phyloP scores from a whole-genome alignment of 2,888 invertebrate species.

The Monoplex corrugatus region DNA sequence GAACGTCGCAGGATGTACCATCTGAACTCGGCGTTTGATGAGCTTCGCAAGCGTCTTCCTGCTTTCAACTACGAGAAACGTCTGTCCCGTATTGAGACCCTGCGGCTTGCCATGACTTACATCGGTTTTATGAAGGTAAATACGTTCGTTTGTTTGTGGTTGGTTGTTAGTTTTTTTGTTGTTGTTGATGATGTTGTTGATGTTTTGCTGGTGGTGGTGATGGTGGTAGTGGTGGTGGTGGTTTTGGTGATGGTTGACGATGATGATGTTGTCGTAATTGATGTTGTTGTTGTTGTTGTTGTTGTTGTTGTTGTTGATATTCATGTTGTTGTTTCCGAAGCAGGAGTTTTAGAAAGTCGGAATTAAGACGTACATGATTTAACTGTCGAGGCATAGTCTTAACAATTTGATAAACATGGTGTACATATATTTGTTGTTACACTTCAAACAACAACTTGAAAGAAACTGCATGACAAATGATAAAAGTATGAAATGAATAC shows the following conservation, averaged over 20 bases:
- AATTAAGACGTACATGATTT: too few species aligned
- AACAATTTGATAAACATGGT: too few species aligned
- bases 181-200: not conserved
- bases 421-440: too few species aligned
- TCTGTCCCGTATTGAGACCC: constrained; percentile 86
- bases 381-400: too few species aligned
- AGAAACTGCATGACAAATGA: too few species aligned
- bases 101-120: constrained; percentile 96
- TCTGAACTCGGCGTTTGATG: constrained; percentile 76
- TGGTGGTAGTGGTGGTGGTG: not conserved
- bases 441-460: too few species aligned
- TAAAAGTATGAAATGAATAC: too few species aligned
- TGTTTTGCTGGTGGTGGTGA: not conserved
- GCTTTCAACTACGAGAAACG: constrained; percentile 78
- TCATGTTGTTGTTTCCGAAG: too few species aligned
- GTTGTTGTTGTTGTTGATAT: too few species aligned
- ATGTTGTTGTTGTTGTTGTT: too few species aligned
- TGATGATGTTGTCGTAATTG: too few species aligned
- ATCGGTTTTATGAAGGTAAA: constrained; percentile 95
- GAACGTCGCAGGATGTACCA: constrained; percentile 77
- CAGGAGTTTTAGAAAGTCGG: too few species aligned
- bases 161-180: not conserved
- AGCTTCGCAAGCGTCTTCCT: constrained; percentile 73
- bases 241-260: not conserved
- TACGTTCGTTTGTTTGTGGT: not conserved